Conservation (phyloP, 2,797 vertebrate species). For the Propithecus deckenii region DNA sequence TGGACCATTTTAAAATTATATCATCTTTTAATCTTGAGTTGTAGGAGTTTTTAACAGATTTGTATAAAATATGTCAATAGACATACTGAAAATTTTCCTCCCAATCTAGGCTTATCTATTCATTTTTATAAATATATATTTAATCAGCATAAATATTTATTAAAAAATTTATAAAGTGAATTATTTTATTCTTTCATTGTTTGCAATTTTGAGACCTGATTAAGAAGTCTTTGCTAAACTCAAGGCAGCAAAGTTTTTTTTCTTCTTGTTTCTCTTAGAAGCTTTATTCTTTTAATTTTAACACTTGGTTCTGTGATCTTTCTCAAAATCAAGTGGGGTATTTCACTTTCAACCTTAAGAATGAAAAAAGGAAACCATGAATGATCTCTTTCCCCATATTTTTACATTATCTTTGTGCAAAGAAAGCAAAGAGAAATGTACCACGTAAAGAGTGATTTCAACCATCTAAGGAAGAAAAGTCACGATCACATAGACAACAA, state of each 20-base stretch:
- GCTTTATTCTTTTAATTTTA: not conserved
- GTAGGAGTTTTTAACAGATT: not conserved
- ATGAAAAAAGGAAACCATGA: not conserved
- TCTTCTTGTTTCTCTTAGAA: not conserved
- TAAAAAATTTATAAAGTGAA: not conserved
- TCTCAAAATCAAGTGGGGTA: not conserved
- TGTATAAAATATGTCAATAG: not conserved
- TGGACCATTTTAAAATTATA: not conserved
- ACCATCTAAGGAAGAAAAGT: not conserved
- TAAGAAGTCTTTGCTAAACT: not conserved
- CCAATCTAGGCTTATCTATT: not conserved
- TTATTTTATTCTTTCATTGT: not conserved
- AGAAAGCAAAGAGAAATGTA: not conserved
- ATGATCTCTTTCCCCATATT: not conserved
- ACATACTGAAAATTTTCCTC: not conserved
- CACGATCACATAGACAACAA: not conserved
- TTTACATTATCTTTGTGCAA: not conserved
- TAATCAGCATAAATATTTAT: not conserved
- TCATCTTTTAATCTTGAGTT: not conserved
- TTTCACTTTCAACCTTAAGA: not conserved
- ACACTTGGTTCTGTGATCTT: not conserved
- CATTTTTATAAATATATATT: not conserved
- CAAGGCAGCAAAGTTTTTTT: not conserved
- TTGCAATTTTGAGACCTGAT: not conserved
- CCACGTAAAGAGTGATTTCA: not conserved